A percentile compares a stretch with the other conserved stretches of the same genome.
These are phyloP conservation scores for Tonatia bakeri DNA, from an alignment of 2,113 vertebrate species.

Conservation along the genomic window DNA sequence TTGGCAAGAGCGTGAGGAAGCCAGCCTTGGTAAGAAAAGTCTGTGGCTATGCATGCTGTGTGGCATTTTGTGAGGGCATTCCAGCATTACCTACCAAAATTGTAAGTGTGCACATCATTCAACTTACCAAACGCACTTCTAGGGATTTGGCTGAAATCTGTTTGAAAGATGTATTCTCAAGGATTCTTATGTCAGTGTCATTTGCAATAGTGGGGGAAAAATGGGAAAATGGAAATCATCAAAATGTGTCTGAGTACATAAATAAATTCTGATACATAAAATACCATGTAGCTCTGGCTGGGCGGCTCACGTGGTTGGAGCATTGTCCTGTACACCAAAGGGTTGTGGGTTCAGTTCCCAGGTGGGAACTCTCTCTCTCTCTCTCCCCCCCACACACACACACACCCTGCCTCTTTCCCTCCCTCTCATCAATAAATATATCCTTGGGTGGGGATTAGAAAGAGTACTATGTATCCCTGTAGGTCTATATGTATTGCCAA, in stretches of 20 bases:
- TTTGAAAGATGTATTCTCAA: background rate
- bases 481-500: background rate
- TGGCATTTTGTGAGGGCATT: background rate
- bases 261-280: background rate
- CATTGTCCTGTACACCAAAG: too few relatives aligned
- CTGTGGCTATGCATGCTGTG: too few relatives aligned
- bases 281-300: background rate
- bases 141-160: background rate
- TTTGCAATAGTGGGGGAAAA: background rate
- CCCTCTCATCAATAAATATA: too few relatives aligned
- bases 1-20: background rate
- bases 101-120: background rate
- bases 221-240: background rate
- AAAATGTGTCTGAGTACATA: background rate
- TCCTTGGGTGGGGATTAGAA: background rate
- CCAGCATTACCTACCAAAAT: background rate
- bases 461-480: background rate
- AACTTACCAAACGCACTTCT: background rate
- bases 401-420: too few relatives aligned
- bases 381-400: too few relatives aligned
- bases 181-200: background rate
- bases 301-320: too few relatives aligned
- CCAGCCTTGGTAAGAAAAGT: background rate
- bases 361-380: too few relatives aligned
- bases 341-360: too few relatives aligned